Base-by-base conservation (phyloP, 2,888 invertebrate species). In the Metellina segmentata region DNA sequence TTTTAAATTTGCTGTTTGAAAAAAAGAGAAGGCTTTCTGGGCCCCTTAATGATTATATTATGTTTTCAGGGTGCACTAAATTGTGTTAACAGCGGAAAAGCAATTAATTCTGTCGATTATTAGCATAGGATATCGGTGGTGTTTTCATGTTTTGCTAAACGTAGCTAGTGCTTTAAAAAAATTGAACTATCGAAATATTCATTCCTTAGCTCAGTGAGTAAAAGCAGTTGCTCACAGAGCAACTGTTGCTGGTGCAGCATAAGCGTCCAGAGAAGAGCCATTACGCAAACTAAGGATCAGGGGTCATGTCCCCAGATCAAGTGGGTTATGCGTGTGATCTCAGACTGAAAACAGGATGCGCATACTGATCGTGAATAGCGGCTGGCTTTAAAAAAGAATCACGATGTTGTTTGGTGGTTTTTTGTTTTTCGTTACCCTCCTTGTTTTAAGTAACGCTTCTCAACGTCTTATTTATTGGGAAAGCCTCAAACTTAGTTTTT, bases 401-500 rank as follows among this genome's bases (percentile, higher is more conserved):
- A 81, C 81, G 81, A 81, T 61, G 52, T 13, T 81, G 5, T 19
- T 61, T 6, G 5, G 20, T 61, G 7, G n/a, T 81, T 69, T 81
- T 53, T 77, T 48, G 16, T 77, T 61, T 53, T 81, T 61, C 61
- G 61, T 61, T 34, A 4, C 34, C 34, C 34, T 34, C 34, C 34
- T 34, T 2, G 34, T 61, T 61, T 81, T 51, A 20, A 19, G 34
- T 52, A 16, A 48, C 7, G 19, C 61, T 81, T 13, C 69, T 52
- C 52, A 61, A 81, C 81, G 20, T 81, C 81, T 81, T 81, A 81
- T 81, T 81, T 81, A 81, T 81, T 81, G 81, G 81, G 69, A 69
- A 81, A 81, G 51, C 19, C 20, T 48, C 34, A 34, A 52, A 0
- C 34, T 16, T 49, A 11, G 8, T 20, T 79, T 79, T 79, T 53